These are phyloP conservation scores for Struthio camelus DNA, from an alignment of 2,113 vertebrate genomes.

Conservation along the genomic window DNA sequence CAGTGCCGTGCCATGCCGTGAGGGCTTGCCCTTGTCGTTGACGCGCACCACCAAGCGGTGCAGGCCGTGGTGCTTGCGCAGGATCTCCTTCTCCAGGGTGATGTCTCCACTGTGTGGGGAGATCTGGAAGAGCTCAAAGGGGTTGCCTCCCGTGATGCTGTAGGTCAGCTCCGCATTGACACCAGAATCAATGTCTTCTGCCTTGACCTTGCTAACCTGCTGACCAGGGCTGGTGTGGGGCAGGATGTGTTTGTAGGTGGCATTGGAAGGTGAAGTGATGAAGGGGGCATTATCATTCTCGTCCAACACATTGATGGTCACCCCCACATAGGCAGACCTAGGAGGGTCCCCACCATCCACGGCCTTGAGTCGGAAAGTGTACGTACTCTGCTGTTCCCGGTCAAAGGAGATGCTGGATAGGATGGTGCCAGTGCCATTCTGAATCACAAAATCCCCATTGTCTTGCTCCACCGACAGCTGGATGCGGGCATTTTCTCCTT, in stretches of 20 bases:
- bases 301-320: conserved; percentile 96
- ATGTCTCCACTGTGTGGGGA: conserved; percentile 87
- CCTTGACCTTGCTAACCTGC: conserved; percentile 89
- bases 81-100: conserved; percentile 89
- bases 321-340: conserved; percentile 91
- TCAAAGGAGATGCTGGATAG: conserved; percentile 96
- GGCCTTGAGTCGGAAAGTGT: conserved; percentile 94
- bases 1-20: conserved; percentile 88
- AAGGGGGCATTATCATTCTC: conserved; percentile 97
- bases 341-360: conserved; percentile 91
- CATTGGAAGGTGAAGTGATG: conserved; percentile 92
- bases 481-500: conserved; percentile 90
- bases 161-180: conserved; percentile 88
- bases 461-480: conserved; percentile 92
- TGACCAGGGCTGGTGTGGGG: conserved; percentile 86
- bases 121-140: conserved; percentile 92
- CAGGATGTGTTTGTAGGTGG: conserved; percentile 88
- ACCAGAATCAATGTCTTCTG: conserved; percentile 92
- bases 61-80: conserved; percentile 90
- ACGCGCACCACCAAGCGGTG: conserved; percentile 93
- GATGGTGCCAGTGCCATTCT: conserved; percentile 95
- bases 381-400: conserved; percentile 94
- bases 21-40: conserved; percentile 90
- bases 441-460: conserved; percentile 94
- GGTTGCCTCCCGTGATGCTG: conserved; percentile 92